Evolutionary conservation across 2,797 vertebrate genomes (phyloP).

Genomic region (Anguilla marmorata): DNA sequence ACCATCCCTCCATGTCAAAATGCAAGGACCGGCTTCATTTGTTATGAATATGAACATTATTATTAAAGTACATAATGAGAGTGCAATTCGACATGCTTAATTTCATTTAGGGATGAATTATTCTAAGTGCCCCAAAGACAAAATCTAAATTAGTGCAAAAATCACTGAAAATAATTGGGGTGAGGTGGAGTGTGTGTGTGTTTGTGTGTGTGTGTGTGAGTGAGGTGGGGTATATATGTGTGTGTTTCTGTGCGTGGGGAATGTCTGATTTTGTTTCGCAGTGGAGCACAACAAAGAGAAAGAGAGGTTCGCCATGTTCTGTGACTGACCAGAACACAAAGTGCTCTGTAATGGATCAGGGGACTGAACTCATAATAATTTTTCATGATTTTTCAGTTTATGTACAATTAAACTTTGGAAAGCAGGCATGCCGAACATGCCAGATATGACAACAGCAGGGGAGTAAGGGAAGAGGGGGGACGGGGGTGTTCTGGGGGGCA

Average conservation of each 20-base stretch:
- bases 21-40: conserved; percentile 14
- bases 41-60: conserved; percentile 34
- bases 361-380: neutral
- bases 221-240: conserved; percentile 4
- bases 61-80: conserved; percentile 57
- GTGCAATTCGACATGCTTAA: conserved; percentile 58
- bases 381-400: neutral
- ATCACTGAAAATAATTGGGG: conserved; percentile 18
- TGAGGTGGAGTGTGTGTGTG: neutral
- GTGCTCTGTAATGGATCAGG: neutral
- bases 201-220: neutral
- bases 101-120: conserved; percentile 63
- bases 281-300: conserved; percentile 25
- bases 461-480: neutral
- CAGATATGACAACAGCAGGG: neutral
- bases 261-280: conserved; percentile 39
- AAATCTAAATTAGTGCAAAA: conserved; percentile 58
- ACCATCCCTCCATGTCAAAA: neutral
- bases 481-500: neutral
- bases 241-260: neutral
- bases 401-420: conserved; percentile 8
- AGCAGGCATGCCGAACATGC: neutral
- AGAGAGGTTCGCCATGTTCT: neutral
- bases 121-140: conserved; percentile 64
- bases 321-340: neutral